Base-by-base conservation (phyloP, 2,888 invertebrate species). In the Lycia hirtaria region DNA sequence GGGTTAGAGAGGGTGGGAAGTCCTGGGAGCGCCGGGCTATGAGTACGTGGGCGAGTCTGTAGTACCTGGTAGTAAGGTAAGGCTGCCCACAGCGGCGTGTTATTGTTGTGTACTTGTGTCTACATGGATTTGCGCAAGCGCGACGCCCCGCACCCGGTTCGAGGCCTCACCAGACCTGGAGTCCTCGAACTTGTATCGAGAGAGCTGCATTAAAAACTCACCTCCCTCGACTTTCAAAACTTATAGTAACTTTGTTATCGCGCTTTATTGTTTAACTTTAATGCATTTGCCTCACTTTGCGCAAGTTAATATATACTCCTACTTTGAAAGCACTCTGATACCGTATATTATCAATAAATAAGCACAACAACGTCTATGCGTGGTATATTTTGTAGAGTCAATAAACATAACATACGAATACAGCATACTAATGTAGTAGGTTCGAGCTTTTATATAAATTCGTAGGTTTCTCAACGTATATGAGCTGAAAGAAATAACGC, bases 1-100 rank as follows among this genome's bases (percentile, higher is more conserved):
- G 60, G 19, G 56, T 54, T 58, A 67, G 58, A 60, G 69, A 60
- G 19, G 56, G 53, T 58, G 68, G 64, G 55, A 60, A 64, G 60
- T 52, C 62, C 57, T 65, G 66, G 76, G 66, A 70, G 73, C 72
- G 69, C 72, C 73, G 68, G 62, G 77, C 73, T 77, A 83, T 89
- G 92, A 92, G 90, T 77, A 83, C 90, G 92, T 92, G 90, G 92
- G 92, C 91, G 92, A 87, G 92, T 92, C 92, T 92, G 91, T 91
- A 91, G 92, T 92, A 88, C 88, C 78, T 83, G 78, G 82, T 90
- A 88, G 91, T 91, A 90, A 85, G 82, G 71, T 91, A 90, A 85
- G 82, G 71, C 73, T 80, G 76, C 76, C 80, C 73, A 85, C 83
- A 79, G 76, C 81, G 80, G 76, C 81, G 80, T 85, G 83, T 80